phyloP scores from a whole-genome alignment of 2,888 invertebrate genomes.

The Meiosimyza platycephala region DNA sequence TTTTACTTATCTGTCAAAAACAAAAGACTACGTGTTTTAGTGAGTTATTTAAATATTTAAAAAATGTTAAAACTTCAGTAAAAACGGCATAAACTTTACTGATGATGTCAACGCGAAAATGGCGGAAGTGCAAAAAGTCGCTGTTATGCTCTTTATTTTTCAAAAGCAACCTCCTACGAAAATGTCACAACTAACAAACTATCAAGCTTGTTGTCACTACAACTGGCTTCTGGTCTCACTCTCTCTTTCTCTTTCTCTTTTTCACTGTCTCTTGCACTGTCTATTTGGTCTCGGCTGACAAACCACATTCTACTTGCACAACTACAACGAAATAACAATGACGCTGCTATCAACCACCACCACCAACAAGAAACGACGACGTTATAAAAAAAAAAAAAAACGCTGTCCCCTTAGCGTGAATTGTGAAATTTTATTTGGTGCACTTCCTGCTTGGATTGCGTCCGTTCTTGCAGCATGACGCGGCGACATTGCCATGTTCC shows the following conservation, averaged over 20 bases:
- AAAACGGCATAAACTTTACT: background rate
- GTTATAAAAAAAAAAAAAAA: constrained; percentile 14
- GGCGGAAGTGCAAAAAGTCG: constrained; percentile 18
- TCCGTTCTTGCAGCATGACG: background rate
- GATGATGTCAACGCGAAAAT: constrained; percentile 11
- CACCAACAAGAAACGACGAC: constrained; percentile 11
- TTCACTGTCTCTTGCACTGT: background rate
- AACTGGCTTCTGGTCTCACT: background rate
- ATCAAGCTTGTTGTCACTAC: background rate
- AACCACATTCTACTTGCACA: constrained; percentile 5
- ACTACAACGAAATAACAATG: constrained; percentile 1
- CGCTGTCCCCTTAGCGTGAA: constrained; percentile 26
- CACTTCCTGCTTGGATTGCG: constrained; percentile 18
- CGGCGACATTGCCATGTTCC: background rate
- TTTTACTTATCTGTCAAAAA: no score
- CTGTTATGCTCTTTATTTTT: background rate
- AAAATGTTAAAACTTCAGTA: no score
- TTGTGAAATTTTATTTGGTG: constrained; percentile 32
- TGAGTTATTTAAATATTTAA: no score
- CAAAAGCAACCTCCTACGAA: no score
- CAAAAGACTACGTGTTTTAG: no score
- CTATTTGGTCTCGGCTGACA: background rate
- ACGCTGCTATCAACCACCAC: background rate
- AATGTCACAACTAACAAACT: no score
- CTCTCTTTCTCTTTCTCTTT: background rate